phyloP scores from a whole-genome alignment of 1,140 invertebrate genomes.

The Drosophila kohkoa region DNA sequence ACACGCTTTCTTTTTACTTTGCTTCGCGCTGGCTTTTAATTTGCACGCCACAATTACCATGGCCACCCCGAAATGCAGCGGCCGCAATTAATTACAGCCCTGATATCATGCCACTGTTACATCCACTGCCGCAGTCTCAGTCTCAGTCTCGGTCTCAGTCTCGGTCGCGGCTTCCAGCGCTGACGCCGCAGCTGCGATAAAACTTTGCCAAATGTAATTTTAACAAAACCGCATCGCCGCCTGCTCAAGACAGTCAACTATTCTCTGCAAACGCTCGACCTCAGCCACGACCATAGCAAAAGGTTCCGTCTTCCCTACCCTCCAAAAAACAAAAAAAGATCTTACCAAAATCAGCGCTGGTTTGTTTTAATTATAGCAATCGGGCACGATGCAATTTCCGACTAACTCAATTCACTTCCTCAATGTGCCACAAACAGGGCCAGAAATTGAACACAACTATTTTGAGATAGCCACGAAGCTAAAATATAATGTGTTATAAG shows the following conservation, averaged over 20 bases:
- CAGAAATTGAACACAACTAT: background rate
- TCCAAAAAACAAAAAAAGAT: conserved; percentile 47
- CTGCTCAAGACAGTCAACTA: conserved; percentile 69
- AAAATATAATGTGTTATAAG: no score
- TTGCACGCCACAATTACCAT: conserved; percentile 82
- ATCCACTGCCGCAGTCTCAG: conserved; percentile 34
- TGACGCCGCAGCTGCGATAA: conserved; percentile 69
- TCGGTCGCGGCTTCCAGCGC: conserved; percentile 14
- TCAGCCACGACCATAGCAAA: conserved; percentile 23
- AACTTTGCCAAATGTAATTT: conserved; percentile 82
- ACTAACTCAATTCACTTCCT: conserved; percentile 51
- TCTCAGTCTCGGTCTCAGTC: conserved; percentile 16
- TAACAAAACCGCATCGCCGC: conserved; percentile 82
- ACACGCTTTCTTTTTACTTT: conserved; percentile 53
- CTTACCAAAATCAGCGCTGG: conserved; percentile 73
- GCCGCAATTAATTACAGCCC: conserved; percentile 80
- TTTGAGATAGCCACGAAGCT: no score
- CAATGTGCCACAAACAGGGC: conserved; percentile 2
- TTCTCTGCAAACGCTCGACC: conserved; percentile 4
- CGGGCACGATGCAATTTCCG: conserved; percentile 71
- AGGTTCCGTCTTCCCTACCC: background rate
- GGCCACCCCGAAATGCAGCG: conserved; percentile 80
- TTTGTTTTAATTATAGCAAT: conserved; percentile 80
- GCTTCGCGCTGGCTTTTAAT: conserved; percentile 73
- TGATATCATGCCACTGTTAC: conserved; percentile 70